Evolutionary conservation across 2,797 vertebrate genomes (phyloP), one percentile per base, ranked within the genome.

Genomic region (Tangara arthus): DNA sequence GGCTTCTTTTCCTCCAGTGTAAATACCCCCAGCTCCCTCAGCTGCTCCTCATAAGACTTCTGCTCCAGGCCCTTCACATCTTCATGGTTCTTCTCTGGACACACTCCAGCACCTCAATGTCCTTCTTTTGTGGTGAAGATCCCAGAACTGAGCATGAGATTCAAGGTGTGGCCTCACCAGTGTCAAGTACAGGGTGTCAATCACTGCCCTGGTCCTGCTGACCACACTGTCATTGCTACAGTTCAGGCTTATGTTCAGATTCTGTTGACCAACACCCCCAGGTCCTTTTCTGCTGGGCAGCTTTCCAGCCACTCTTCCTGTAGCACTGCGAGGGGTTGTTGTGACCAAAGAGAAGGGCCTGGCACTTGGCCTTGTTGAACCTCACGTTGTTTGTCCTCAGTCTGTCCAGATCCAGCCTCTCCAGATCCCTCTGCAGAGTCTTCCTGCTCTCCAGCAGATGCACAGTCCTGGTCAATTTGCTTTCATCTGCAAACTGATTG

Each of bases 261-360:
- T 35, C 17, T 60, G 28, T 21, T 39, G 56, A 39, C 22, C 34
- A 39, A 3, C 28, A 26, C 2, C 3, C 3, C 13, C 1, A 0
- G 22, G 28, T 39, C 71, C 28, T 60, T n/a, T 60, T 15, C 28
- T 60, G 17, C 10, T 49, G 28, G 8, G 8, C 22, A 49, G 44
- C 13, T 39, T 49, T 49, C 34, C 56, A 60, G 34, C 13, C 22
- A 15, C 44, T n/a, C 44, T 49, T 75, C 17, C 44, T n/a, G 34
- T 39, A 24, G 28, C 56, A 49, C 6, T 39, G 10, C 20, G 3
- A 39, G 22, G 22, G 12, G 21, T 47, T 37, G 13, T 13, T 49
- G 44, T 26, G 56, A n/a, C 22, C 56, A 41, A 60, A 60, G 56
- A n/a, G 35, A 39, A n/a, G 23, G 28, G 10, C 10, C 12, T 3